Evolutionary conservation across 2,797 vertebrate genomes (phyloP).

Genomic region (Distichodus sexfasciatus): DNA sequence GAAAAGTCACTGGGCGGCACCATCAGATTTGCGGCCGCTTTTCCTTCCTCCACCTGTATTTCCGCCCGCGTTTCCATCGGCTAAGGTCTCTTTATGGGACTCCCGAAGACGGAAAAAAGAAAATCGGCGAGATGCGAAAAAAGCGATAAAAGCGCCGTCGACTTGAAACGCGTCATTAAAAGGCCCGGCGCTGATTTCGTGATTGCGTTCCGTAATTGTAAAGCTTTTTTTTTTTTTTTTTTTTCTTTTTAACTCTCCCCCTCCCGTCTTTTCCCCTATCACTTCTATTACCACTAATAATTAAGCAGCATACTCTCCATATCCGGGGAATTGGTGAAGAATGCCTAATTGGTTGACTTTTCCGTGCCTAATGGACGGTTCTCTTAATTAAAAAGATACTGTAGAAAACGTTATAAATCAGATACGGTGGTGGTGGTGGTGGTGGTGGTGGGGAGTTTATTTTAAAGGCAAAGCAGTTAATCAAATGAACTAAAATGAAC

Average conservation of each 20-base stretch:
- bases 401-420: constrained; percentile 82
- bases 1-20: constrained; percentile 62
- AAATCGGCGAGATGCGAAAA: constrained; percentile 67
- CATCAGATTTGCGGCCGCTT: constrained; percentile 40
- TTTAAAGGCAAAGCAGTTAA: constrained; percentile 77
- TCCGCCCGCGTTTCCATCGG: constrained; percentile 34
- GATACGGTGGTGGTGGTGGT: too few relatives aligned
- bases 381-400: constrained; percentile 87
- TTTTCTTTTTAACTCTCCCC: too few relatives aligned
- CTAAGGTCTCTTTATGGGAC: constrained; percentile 59
- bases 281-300: constrained; percentile 78
- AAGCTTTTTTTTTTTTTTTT: constrained; percentile 77
- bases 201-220: constrained; percentile 74
- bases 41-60: constrained; percentile 50
- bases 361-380: constrained; percentile 83
- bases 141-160: constrained; percentile 72
- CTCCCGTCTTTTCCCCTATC: too few relatives aligned
- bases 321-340: constrained; percentile 77
- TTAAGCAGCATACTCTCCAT: constrained; percentile 78
- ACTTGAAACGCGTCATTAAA: constrained; percentile 77
- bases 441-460: too few relatives aligned
- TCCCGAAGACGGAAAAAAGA: constrained; percentile 61
- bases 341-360: constrained; percentile 85
- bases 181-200: constrained; percentile 75
- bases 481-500: constrained; percentile 88